Evolutionary conservation across 1,140 invertebrate species (phyloP).

Genomic region (Penaeus japonicus): DNA sequence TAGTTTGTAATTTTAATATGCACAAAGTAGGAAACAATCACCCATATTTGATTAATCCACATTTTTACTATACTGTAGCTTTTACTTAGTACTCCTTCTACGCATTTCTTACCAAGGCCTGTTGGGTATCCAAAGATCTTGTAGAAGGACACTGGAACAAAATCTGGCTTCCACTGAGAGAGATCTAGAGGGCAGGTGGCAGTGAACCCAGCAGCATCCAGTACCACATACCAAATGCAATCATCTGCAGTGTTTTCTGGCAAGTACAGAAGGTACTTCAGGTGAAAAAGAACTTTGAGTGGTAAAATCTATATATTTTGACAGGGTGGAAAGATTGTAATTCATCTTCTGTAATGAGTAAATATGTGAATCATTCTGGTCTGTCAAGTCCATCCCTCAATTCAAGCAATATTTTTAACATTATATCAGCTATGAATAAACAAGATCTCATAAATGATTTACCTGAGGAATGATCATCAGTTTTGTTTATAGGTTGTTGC

Average conservation of each 20-base stretch:
- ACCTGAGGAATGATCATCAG: background rate
- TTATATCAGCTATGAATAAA: background rate
- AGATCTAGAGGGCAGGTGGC: slow-evolving; percentile 84
- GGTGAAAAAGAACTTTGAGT: too few species aligned
- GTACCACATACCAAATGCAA: slow-evolving; percentile 78
- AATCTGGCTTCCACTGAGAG: slow-evolving; percentile 78
- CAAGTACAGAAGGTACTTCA: too few species aligned
- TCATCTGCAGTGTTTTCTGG: background rate
- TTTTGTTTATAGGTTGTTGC: slow-evolving; percentile 1
- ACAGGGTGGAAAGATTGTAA: too few species aligned
- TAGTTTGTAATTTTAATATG: too few species aligned
- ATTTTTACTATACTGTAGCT: background rate
- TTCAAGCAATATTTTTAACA: background rate
- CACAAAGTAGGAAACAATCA: background rate
- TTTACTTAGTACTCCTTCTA: background rate
- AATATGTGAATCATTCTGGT: background rate
- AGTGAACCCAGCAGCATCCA: slow-evolving; percentile 87
- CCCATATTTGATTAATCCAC: background rate
- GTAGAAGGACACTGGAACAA: slow-evolving; percentile 93
- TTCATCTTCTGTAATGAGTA: too few species aligned
- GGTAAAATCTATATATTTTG: too few species aligned
- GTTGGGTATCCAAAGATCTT: slow-evolving; percentile 98
- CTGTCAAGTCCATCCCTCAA: background rate
- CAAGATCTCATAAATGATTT: background rate
- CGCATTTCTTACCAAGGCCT: slow-evolving; percentile 67